Evolutionary conservation across 2,113 vertebrate genomes (phyloP), one percentile per base, ranked within the genome.

Genomic region (Mormyrus lacerda): DNA sequence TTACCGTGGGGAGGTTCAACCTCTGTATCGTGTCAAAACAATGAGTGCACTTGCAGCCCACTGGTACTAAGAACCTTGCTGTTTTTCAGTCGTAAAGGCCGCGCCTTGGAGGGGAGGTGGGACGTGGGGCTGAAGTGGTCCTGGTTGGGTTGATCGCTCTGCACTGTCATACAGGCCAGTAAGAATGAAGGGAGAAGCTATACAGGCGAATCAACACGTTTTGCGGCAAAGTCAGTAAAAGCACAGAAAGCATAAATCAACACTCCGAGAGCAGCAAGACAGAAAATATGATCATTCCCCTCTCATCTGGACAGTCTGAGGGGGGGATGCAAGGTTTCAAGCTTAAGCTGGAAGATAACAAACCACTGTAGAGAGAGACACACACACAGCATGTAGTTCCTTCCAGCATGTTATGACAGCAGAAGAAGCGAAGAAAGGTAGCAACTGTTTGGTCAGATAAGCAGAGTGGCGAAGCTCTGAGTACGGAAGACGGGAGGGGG

Each of bases 21-120:
- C 24, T 47, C 9, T 39, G 11, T 17, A 51, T 8, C 45, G 19
- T 50, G 85, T 17, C 48, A n/a, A 53, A 10, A 86, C n/a, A 50
- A 19, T 86, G 39, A 79, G 8, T n/a, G 90, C 92, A 91, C 93
- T 91, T 90, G 92, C 53, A 50, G 3, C 3, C 48, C 48, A 84
- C 19, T 11, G 89, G 76, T 91, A 88, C 35, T 1, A 69, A 19
- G 19, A 35, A 19, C 15, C 39, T 47, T 42, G 58, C 47, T 42
- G 35, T 51, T 83, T 58, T 89, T 47, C 1, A 61, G 15, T 10
- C 1, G 35, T 83, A 39, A 53, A 82, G 31, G 48, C 21, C 31
- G 17, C 6, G 4, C 15, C n/a, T 11, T 15, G 69, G 69, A 6
- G 55, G 21, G 3, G 51, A 19, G 53, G 21, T 0, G 35, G 31